Conservation (phyloP, 2,113 vertebrate genomes). For the Callithrix jacchus region DNA sequence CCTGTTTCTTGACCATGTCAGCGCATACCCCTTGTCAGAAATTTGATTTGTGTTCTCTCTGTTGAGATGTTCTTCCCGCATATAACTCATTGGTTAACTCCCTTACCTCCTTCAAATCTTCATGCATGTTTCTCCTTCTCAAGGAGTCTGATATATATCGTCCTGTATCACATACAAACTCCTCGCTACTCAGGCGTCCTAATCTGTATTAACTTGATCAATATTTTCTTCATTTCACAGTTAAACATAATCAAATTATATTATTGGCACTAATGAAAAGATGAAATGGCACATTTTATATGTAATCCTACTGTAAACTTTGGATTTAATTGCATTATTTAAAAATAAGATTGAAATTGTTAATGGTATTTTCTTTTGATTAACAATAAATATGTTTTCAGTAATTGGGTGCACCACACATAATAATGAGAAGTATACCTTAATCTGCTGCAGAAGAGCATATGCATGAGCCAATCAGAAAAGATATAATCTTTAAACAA, state of each 20-base stretch:
- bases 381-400: background rate
- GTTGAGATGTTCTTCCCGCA: background rate
- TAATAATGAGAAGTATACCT: background rate
- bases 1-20: background rate
- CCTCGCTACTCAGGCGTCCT: accelerated
- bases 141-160: background rate
- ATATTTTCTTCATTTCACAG: background rate
- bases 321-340: background rate
- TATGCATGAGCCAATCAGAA: background rate
- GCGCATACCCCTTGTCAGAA: background rate
- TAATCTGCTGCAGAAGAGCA: background rate
- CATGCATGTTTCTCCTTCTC: background rate
- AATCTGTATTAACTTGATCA: background rate
- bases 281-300: background rate
- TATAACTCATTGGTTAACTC: background rate
- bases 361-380: background rate
- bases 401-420: background rate
- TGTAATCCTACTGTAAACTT: background rate
- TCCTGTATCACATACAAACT: background rate
- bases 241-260: background rate
- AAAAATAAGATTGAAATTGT: background rate
- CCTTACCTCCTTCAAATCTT: background rate
- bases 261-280: background rate
- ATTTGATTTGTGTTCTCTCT: background rate
- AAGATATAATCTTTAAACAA: background rate